Evolutionary conservation across 2,888 invertebrate species (phyloP).

Genomic region (Pristionchus exspectatus): DNA sequence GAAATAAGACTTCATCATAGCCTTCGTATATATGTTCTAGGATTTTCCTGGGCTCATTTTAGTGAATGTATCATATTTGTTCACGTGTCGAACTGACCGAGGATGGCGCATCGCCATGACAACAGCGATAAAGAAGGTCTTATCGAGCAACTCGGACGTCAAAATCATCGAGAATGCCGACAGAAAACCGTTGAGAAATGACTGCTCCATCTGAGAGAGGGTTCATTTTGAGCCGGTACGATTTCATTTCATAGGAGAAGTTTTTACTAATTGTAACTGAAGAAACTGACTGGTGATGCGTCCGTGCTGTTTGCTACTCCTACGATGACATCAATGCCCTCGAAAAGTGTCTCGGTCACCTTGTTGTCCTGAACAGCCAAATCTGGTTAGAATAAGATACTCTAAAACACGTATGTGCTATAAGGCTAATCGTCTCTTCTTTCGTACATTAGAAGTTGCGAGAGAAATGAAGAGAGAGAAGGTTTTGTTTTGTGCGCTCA

Average conservation of each 20-base stretch:
- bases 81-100: not conserved
- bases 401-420: no score
- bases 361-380: not conserved
- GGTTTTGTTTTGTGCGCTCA: no score
- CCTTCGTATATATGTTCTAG: no score
- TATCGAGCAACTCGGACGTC: not conserved
- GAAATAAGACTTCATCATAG: not conserved
- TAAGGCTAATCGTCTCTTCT: no score
- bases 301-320: not conserved
- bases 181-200: not conserved
- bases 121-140: slow-evolving; percentile 18
- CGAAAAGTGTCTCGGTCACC: not conserved
- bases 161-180: not conserved
- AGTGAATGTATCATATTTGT: no score
- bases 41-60: no score
- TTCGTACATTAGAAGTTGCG: no score
- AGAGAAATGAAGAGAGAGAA: no score
- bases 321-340: not conserved
- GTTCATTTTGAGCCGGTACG: no score
- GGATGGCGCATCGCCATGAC: slow-evolving; percentile 33
- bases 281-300: not conserved
- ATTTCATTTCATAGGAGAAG: no score
- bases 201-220: not conserved
- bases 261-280: no score
- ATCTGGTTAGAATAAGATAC: no score